Conservation (phyloP, 2,888 invertebrate genomes). For the Drosophila melanocephala region DNA sequence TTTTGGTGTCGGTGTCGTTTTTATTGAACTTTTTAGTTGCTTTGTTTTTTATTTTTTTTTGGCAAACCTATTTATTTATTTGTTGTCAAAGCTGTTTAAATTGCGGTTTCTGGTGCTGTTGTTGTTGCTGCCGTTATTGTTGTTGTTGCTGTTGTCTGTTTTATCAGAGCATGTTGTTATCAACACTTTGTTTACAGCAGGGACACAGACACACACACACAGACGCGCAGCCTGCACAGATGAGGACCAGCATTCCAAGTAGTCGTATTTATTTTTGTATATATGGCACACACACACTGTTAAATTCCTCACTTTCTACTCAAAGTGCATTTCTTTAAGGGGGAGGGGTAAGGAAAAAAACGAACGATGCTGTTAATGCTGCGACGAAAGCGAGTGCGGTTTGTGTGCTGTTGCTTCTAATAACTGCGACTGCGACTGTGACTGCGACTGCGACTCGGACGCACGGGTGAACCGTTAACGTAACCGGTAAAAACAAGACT, state of each 20-base stretch:
- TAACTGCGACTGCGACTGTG: constrained; percentile 14
- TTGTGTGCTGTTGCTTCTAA: constrained; percentile 25
- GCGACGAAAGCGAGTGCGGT: constrained; percentile 2
- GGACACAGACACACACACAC: constrained; percentile 11
- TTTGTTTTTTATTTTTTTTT: background rate
- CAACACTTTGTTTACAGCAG: constrained; percentile 42
- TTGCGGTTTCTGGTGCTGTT: constrained; percentile 17
- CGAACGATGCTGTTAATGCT: constrained; percentile 16
- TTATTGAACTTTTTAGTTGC: constrained; percentile 20
- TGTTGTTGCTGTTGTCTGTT: constrained; percentile 27
- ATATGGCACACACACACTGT: constrained; percentile 14
- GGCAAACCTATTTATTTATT: background rate
- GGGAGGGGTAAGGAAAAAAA: constrained; percentile 14
- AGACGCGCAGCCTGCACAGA: background rate
- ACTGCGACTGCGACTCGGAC: constrained; percentile 35
- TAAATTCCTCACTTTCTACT: constrained; percentile 17
- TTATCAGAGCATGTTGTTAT: constrained; percentile 51
- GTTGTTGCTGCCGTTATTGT: constrained; percentile 9
- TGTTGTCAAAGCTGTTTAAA: constrained; percentile 31
- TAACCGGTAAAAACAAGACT: constrained; percentile 64
- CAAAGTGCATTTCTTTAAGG: constrained; percentile 22
- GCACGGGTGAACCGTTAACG: constrained; percentile 48
- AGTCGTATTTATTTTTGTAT: constrained; percentile 2
- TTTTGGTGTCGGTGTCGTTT: constrained; percentile 1
- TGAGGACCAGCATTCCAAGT: constrained; percentile 9